These are phyloP conservation scores for Octonoba sinensis DNA, from an alignment of 2,888 invertebrate genomes.

Conservation along the genomic window DNA sequence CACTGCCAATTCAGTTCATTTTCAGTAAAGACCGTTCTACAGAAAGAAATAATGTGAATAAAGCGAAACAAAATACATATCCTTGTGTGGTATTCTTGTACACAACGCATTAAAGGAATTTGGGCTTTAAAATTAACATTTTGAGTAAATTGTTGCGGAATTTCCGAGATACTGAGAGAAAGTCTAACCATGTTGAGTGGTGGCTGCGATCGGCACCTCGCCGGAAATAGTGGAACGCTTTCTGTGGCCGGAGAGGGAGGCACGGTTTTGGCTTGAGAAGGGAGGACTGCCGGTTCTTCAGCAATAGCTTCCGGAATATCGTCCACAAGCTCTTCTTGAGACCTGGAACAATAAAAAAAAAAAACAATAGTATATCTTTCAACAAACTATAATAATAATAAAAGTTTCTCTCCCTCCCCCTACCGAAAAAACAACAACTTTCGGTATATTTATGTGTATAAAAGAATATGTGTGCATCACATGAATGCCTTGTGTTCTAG, in stretches of 20 bases:
- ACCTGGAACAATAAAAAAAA: constrained; percentile 19
- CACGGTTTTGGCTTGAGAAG: constrained; percentile 47
- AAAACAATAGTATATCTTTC: background rate
- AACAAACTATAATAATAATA: background rate
- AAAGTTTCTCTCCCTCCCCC: background rate
- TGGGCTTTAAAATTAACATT: no score
- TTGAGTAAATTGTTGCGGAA: no score
- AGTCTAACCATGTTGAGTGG: constrained; percentile 36
- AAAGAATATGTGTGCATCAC: no score
- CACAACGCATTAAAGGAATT: no score
- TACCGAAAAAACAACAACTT: background rate
- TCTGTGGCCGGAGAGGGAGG: constrained; percentile 44
- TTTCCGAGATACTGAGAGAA: no score
- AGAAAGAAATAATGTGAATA: no score
- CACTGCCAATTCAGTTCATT: no score
- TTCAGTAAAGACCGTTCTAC: no score
- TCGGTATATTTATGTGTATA: no score
- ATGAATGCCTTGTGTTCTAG: no score
- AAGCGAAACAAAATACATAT: no score
- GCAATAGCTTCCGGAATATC: constrained; percentile 54
- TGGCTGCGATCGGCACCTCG: constrained; percentile 48
- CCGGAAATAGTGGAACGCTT: background rate
- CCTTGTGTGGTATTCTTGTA: no score
- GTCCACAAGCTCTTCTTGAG: constrained; percentile 56
- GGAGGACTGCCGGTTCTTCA: constrained; percentile 37